Evolutionary conservation across 1,140 invertebrate species (phyloP), one percentile per base, ranked within the genome.

Genomic region (Meloidogyne exigua): DNA sequence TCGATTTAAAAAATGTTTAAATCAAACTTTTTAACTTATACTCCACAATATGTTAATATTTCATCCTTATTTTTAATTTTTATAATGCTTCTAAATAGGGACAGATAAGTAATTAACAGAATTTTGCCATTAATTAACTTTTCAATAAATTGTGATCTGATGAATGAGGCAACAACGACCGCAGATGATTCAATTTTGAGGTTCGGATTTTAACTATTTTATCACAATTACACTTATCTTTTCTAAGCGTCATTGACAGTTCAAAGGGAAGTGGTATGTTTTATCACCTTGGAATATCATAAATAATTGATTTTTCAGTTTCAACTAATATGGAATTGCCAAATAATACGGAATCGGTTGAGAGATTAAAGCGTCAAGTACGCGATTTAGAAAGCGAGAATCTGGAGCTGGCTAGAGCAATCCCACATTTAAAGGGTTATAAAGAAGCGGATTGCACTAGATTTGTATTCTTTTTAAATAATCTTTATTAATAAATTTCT

Each of bases 341-440:
- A 5, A 57, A 57, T 57, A 68, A 68, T 23, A 42, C 28, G 10
- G 28, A 68, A 25, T 68, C 25, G 7, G 9, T 68, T 4, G 66
- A 25, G 7, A n/a, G 66, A 18, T 68, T 36, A 32, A 23, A 3
- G 0, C 28, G 39, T 32, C 28, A 68, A 9, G 0, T 73, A 32
- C 62, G 72, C 10, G 57, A 73, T 11, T 57, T 64, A 23, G 57
- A 73, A 13, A 66, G 72, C 44, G 72, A 73, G n/a, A 73, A 73
- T 73, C 28, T 65, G 11, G 72, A 57, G 21, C 57, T 73, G 11
- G 23, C 21, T 3, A 57, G 72, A 65, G 72, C 72, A 64, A 26
- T 73, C 12, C 72, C 72, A 3, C 72, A 62, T 62, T 28, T 73
- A 18, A 73, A n/a, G 25, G 23, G 65, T 21, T 32, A 62, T 10